Evolutionary conservation across 2,113 vertebrate genomes (phyloP), one percentile per base, ranked within the genome.

Genomic region (Leuciscus idus): DNA sequence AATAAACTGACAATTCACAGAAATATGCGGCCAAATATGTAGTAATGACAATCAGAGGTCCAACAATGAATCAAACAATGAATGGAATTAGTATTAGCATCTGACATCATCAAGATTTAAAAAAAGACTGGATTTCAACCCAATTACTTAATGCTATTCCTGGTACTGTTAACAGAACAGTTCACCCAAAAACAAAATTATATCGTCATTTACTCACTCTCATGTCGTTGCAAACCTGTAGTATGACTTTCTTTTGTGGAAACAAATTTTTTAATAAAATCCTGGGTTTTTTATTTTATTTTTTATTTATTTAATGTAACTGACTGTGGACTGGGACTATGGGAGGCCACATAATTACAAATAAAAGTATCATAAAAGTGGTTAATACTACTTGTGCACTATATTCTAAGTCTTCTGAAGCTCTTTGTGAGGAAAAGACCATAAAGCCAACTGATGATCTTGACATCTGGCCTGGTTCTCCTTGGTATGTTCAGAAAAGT

Each of bases 1-100:
- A 30, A 62, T 48, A 30, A 64, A 64, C 33, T 10, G 33, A 81
- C 21, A 50, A 82, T 30, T 50, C 23, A 30, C 26, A 30, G 59
- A 62, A 59, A 62, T 62, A 62, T 28, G 33, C 3, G 28, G 50
- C 43, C 73, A 50, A 50, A 75, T 48, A 74, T 48, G 12, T 48
- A 39, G 33, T 23, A 73, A 73, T 50, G 73, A 13, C 39, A 75
- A 75, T 17, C n/a, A 75, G 6, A 75, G 43, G 73, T 75, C 72
- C 73, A 50, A 66, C 15, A 33, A 62, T n/a, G 26, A 15, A 66
- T 52, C 50, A 52, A 5, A 52, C 50, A 52, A 36, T 36, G 30
- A 36, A 70, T 70, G 30, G 7, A 36, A 70, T 70, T 70, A 8
- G 6, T 4, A 12, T 11, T 6, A 66, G 28, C 28, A 28, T 12